Base-by-base conservation (phyloP, 1,140 invertebrate genomes). In the Zaprionus gabonicus region DNA sequence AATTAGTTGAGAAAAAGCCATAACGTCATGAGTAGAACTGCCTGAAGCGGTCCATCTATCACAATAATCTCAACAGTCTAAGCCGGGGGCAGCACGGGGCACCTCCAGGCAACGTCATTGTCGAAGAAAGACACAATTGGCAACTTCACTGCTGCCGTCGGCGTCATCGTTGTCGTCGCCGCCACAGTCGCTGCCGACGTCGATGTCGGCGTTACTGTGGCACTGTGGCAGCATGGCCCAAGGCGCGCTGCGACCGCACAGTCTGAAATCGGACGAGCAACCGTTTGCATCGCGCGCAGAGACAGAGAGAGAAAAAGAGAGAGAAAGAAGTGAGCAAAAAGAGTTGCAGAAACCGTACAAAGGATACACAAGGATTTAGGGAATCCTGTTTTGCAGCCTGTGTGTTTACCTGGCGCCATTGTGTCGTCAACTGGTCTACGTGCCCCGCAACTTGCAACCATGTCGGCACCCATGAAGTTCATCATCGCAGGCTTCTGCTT, bases 231-330 rank as follows among this genome's bases (percentile, higher is more conserved):
- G 71, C 76, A 79, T 68, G 85, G 85, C 79, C 82, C 85, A 73
- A 70, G 51, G 66, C 57, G 28, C 36, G 41, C 72, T 78, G 62
- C 3, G 55, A 55, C 56, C 68, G 68, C 85, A 90, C 85, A 90
- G 85, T 90, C 82, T 79, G 80, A 78, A 60, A 58, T 80, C 69
- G 79, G 65, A 78, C 85, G 85, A 91, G 82, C 81, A 85, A 56
- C 56, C 70, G 85, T 90, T 70, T 82, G 86, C 85, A 90, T 86
- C 85, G 85, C 85, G 85, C 78, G 66, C 79, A 17, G n/a, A 46
- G n/a, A 53, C 44, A 65, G 34, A 51, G 25, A 41, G 10, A 58
- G 17, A 41, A 13, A 25, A 23, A 23, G 17, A 58, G 34, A 13
- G 1, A 38, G 38, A 28, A 34, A 9, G 31, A 34, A 34, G 31